Evolutionary conservation across 2,797 vertebrate genomes (phyloP).

Genomic region (Crenichthys baileyi): DNA sequence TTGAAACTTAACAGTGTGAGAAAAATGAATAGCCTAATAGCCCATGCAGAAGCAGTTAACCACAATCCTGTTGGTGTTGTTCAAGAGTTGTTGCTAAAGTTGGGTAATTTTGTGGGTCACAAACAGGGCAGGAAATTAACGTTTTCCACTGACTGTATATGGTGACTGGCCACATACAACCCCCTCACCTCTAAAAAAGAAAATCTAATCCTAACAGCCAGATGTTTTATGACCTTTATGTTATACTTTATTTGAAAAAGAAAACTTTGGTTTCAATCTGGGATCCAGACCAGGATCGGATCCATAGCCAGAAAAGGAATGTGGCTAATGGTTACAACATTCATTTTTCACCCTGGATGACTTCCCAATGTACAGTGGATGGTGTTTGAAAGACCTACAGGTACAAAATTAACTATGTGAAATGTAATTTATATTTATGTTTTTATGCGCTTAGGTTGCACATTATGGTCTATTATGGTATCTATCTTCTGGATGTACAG

Average conservation of each 20-base stretch:
- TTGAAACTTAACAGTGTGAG: constrained; percentile 70
- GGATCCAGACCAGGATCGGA: not conserved
- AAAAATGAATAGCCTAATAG: constrained; percentile 63
- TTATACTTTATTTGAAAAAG: not conserved
- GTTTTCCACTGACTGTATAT: constrained; percentile 50
- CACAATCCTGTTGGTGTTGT: constrained; percentile 40
- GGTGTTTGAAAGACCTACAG: constrained; percentile 7
- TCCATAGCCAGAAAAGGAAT: constrained; percentile 17
- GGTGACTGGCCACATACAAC: constrained; percentile 22
- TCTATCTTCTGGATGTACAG: constrained; percentile 16
- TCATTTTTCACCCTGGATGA: constrained; percentile 22
- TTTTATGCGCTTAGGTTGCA: not conserved
- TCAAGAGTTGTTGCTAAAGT: constrained; percentile 34
- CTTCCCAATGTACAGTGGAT: not conserved
- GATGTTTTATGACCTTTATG: constrained; percentile 41
- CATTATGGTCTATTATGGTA: not conserved
- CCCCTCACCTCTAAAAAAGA: not conserved
- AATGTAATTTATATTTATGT: not conserved
- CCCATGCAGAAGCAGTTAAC: constrained; percentile 50
- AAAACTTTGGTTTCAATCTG: not conserved
- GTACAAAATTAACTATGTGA: constrained; percentile 1
- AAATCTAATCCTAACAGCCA: constrained; percentile 41
- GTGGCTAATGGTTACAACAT: constrained; percentile 7
- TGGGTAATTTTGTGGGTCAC: constrained; percentile 54
- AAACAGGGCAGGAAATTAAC: constrained; percentile 68